Base-by-base conservation (phyloP, 2,113 vertebrate genomes). In the Pelobates fuscus region DNA sequence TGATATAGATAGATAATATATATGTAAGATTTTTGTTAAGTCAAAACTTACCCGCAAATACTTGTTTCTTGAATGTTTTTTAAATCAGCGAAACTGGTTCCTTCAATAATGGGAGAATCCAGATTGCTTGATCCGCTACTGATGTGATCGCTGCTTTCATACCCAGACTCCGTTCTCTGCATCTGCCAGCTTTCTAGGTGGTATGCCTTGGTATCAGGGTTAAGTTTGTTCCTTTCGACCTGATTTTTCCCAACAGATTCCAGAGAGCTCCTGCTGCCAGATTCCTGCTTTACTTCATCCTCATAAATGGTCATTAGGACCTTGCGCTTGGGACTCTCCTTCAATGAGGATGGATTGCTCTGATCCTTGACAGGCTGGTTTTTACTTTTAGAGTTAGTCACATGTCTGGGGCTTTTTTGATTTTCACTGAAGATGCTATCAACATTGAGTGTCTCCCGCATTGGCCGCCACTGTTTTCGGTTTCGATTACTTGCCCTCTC, bases 221-320 rank as follows among this genome's bases (percentile, higher is more conserved):
- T 92, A 21, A 66, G 79, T 79, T 90, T 88, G 37, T 89, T 89
- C 71, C 84, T 88, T 37, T 95, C 93, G 1, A 74, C 65, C 57
- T 86, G 89, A 8, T 88, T 90, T 72, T 90, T 91, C 26, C 91
- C 85, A 2, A 91, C 89, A 0, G 91, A 93, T 66, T 97, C 96
- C 78, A 95, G 82, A 0, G 94, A 96, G 77, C 89, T 94, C 46
- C 89, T 86, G 81, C 93, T 95, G 75, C 93, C 93, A 0, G 74
- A 86, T 67, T 97, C 95, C 1, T 92, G 92, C 80, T 89, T 93
- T 30, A 87, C 88, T 83, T 97, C 97, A 12, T 98, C 95, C 85
- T 99, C 97, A 18, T 96, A 98, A 57, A 99, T 99, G 41, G 97
- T 98, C 94, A 95, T 93, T 52, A 99, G 87, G 62, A 89, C 88